phyloP scores from a whole-genome alignment of 2,888 invertebrate genomes.

The Hydrotaea diabolus region DNA sequence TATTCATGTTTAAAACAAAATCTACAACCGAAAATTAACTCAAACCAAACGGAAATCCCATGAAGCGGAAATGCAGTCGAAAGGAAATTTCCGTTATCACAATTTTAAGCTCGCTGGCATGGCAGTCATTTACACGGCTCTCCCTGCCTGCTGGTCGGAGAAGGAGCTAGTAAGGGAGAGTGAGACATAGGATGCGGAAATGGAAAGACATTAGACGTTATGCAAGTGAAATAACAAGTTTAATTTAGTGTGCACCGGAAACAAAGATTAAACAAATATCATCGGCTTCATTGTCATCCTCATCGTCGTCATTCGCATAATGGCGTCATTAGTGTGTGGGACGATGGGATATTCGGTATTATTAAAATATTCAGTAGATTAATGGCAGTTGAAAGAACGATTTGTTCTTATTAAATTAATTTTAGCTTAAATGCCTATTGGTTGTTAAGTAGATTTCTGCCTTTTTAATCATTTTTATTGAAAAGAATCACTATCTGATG shows the following conservation, averaged over 20 bases:
- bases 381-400: no score
- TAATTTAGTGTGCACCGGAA: slow-evolving; percentile 12
- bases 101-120: slow-evolving; percentile 2
- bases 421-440: no score
- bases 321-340: slow-evolving; percentile 1
- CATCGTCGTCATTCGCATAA: neutral
- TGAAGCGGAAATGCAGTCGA: slow-evolving; percentile 24
- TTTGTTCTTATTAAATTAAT: no score
- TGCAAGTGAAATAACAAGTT: slow-evolving; percentile 4
- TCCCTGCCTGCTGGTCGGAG: no score
- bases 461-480: no score
- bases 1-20: slow-evolving; percentile 20
- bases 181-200: slow-evolving; percentile 5
- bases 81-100: slow-evolving; percentile 23
- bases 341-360: neutral
- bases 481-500: no score
- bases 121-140: neutral
- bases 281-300: neutral
- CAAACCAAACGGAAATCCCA: neutral
- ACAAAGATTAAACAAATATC: slow-evolving; percentile 18
- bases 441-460: no score
- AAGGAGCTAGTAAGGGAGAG: no score
- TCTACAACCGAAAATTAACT: slow-evolving; percentile 27
- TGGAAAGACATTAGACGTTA: slow-evolving; percentile 17
- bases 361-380: no score